phyloP scores from a whole-genome alignment of 2,113 vertebrate species.

The Nothoprocta perdicaria region DNA sequence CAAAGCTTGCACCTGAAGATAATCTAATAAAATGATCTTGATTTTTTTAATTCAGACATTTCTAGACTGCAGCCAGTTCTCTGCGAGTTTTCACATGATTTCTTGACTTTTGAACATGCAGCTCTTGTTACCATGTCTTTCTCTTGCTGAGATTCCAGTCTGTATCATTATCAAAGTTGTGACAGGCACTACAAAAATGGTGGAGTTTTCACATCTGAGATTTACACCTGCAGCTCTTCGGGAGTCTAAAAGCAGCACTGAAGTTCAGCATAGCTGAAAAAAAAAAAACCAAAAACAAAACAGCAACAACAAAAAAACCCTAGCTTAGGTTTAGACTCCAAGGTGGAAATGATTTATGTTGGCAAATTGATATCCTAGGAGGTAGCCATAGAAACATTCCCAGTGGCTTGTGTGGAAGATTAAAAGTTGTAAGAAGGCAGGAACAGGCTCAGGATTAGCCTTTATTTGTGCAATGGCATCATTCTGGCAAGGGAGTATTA shows the following conservation, averaged over 20 bases:
- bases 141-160: neutral
- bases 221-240: neutral
- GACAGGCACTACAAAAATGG: neutral
- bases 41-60: neutral
- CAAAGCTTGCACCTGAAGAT: neutral
- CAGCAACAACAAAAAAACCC: no score
- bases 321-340: neutral
- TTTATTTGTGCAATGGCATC: neutral
- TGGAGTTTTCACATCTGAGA: neutral
- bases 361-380: slow-evolving; percentile 7
- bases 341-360: slow-evolving; percentile 38
- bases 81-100: neutral
- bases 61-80: neutral
- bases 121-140: neutral
- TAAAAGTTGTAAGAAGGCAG: neutral
- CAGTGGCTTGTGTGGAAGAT: neutral
- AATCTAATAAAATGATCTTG: neutral
- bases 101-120: neutral
- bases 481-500: neutral
- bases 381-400: slow-evolving; percentile 62
- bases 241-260: neutral
- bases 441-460: neutral
- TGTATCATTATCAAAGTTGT: neutral
- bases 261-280: neutral
- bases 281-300: neutral